Percentiles rank a stretch among this genome's conserved stretches.
phyloP scores from a whole-genome alignment of 2,113 vertebrate species.

The Oncorhynchus kisutch region DNA sequence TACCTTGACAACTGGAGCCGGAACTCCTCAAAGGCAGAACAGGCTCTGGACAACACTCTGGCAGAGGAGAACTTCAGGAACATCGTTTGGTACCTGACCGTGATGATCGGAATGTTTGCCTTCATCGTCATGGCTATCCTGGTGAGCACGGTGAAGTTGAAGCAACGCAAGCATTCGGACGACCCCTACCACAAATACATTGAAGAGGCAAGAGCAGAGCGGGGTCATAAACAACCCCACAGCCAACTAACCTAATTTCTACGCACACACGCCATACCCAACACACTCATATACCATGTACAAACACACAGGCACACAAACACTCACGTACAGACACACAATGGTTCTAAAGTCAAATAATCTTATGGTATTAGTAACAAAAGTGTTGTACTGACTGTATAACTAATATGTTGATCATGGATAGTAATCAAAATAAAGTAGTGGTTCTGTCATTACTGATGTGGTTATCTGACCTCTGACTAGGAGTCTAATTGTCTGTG shows the following conservation, averaged over 20 bases:
- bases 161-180: constrained; percentile 80
- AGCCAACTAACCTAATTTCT: constrained; percentile 28
- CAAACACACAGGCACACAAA: neutral
- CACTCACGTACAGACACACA: neutral
- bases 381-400: too few species aligned
- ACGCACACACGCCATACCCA: neutral
- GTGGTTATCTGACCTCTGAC: neutral
- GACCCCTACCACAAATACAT: constrained; percentile 93
- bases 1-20: constrained; percentile 82
- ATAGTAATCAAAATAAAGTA: constrained; percentile 6
- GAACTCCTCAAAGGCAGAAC: constrained; percentile 66
- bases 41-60: constrained; percentile 66
- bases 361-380: too few species aligned
- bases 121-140: constrained; percentile 88
- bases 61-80: constrained; percentile 82
- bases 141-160: constrained; percentile 89
- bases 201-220: constrained; percentile 74
- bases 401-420: neutral
- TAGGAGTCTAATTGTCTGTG: neutral
- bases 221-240: constrained; percentile 67
- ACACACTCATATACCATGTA: neutral
- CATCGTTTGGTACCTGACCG: constrained; percentile 82
- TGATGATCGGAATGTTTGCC: constrained; percentile 89
- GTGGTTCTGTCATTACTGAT: too few species aligned
- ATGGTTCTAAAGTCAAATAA: too few species aligned